phyloP scores from a whole-genome alignment of 2,113 vertebrate genomes.

The Zosterops borbonicus region DNA sequence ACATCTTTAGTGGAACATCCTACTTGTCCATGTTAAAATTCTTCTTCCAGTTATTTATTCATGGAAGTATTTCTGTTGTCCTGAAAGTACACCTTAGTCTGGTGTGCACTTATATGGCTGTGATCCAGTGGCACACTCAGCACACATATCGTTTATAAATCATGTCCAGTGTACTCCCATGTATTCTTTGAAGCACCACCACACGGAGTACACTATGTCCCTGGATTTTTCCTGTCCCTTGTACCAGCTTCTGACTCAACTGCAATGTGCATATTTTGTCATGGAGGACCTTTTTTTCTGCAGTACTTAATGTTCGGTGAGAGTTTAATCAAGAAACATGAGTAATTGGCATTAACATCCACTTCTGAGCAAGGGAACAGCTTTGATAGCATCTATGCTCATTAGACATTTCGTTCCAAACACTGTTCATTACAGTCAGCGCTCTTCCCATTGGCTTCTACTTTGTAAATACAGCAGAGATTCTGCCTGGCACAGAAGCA shows the following conservation, averaged over 20 bases:
- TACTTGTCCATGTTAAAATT: neutral
- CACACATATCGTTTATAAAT: neutral
- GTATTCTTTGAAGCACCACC: neutral
- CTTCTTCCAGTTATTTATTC: neutral
- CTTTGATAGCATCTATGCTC: conserved; percentile 58
- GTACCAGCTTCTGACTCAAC: conserved; percentile 2
- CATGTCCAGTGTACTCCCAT: neutral
- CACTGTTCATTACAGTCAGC: conserved; percentile 18
- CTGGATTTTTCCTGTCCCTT: neutral
- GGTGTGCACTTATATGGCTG: neutral
- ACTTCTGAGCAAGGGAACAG: conserved; percentile 50
- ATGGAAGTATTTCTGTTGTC: neutral
- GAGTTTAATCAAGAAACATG: conserved; percentile 64
- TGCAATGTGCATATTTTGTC: neutral
- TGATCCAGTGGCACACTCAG: neutral
- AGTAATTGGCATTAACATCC: conserved; percentile 59
- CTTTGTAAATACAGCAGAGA: conserved; percentile 42
- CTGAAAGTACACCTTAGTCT: neutral
- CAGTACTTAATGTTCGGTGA: conserved; percentile 32
- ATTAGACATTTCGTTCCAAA: conserved; percentile 31
- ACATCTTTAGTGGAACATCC: neutral
- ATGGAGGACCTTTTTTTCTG: neutral
- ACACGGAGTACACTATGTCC: neutral
- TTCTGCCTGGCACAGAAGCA: neutral
- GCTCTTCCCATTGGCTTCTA: neutral